A percentile compares a stretch with the other conserved stretches of the same genome.
phyloP scores from a whole-genome alignment of 2,888 invertebrate genomes.

The Lasioglossum calceatum region DNA sequence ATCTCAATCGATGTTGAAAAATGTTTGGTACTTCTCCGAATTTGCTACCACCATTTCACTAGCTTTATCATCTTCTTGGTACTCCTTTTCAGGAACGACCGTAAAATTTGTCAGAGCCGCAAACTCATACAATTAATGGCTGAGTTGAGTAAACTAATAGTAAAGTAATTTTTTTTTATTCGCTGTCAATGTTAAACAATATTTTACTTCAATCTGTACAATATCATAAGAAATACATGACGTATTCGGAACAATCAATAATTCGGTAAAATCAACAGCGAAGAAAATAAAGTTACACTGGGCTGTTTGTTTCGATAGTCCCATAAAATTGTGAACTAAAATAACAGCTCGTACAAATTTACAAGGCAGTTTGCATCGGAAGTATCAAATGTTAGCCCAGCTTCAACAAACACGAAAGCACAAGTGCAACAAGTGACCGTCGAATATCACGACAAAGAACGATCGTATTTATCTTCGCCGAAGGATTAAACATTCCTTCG shows the following conservation, averaged over 20 bases:
- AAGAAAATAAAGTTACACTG: neutral
- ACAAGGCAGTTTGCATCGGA: neutral
- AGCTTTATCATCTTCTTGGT: neutral
- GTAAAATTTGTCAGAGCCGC: neutral
- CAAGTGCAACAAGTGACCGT: neutral
- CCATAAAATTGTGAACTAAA: neutral
- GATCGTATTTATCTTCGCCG: neutral
- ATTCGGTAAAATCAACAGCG: neutral
- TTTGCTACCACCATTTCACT: neutral
- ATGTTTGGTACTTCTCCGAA: neutral
- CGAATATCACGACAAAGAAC: conserved; percentile 2
- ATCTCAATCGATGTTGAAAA: neutral
- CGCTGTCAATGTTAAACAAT: too few relatives aligned
- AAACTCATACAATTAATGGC: neutral
- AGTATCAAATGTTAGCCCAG: neutral
- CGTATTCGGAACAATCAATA: neutral
- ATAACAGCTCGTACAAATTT: neutral
- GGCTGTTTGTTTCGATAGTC: neutral
- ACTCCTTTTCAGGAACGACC: neutral
- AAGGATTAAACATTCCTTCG: neutral
- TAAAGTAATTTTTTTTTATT: too few relatives aligned
- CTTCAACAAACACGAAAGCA: neutral
- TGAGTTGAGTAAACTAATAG: neutral
- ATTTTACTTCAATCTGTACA: too few relatives aligned
- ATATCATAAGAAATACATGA: too few relatives aligned